Conservation (phyloP, 2,888 invertebrate genomes). For the Syrista parreyssii region DNA sequence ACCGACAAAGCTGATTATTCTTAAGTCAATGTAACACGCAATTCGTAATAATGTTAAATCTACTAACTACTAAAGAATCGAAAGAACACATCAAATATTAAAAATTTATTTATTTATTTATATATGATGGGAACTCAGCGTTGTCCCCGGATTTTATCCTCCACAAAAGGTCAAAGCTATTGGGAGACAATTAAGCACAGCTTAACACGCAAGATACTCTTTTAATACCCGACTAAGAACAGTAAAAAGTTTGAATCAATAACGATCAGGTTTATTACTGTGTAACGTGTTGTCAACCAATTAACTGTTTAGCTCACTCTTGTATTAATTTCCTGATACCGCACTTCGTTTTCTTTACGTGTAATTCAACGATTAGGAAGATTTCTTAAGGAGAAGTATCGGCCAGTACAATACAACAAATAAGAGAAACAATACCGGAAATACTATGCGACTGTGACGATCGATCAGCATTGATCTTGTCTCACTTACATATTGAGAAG, state of each 20-base stretch:
- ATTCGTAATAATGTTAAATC: background rate
- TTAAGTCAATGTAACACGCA: background rate
- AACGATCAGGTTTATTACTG: background rate
- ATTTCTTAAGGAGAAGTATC: conserved; percentile 76
- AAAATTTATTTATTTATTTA: background rate
- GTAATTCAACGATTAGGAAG: conserved; percentile 9
- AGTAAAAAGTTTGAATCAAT: background rate
- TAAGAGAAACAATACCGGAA: conserved; percentile 82
- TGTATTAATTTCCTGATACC: background rate
- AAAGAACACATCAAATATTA: background rate
- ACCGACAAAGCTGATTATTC: background rate
- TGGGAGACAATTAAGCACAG: background rate
- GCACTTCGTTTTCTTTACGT: background rate
- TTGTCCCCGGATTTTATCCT: background rate
- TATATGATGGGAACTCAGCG: background rate
- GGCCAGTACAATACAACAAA: conserved; percentile 86
- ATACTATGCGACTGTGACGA: conserved; percentile 79
- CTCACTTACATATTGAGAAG: conserved; percentile 66
- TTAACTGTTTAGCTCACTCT: background rate
- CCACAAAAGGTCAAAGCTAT: background rate
- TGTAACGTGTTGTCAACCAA: background rate
- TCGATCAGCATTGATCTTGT: conserved; percentile 86
- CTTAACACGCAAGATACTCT: background rate
- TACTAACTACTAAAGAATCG: background rate
- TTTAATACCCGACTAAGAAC: background rate